Base-by-base conservation (phyloP, 2,797 vertebrate species). In the Poecile montanus region DNA sequence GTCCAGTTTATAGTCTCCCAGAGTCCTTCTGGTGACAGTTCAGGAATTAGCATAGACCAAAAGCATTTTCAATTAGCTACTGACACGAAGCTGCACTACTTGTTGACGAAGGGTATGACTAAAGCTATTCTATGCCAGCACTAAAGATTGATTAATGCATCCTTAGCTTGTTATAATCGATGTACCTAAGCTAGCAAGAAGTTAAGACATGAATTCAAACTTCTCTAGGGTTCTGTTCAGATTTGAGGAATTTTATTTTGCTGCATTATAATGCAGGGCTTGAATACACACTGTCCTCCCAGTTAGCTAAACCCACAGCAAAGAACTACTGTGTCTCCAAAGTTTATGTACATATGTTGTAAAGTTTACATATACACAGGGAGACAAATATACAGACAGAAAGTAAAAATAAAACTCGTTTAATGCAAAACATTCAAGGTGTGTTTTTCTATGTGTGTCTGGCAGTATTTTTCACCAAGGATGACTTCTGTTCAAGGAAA, bases 401-500 rank as follows among this genome's bases (percentile, higher is more conserved):
- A 91, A 81, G 34, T 76, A 82, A 29, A 88, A 75, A 88, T 67
- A 90, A 79, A 88, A 50, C 29, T 79, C 91, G 85, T 90, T 96
- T 93, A 87, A 92, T 0, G 0, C 12, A 73, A 91, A 93, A 91
- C 51, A 80, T 44, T 67, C 10, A 57, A 66, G 13, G 19, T 75
- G 17, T 56, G 56, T 3, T 61, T 85, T 90, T 23, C 10, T 76
- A 10, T 53, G 18, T 70, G 18, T 67, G 27, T 20, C 72, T 73
- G 36, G 30, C 7, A 91, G 32, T 63, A 45, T 38, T 77, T 93
- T 92, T 92, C n/a, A 50, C 16, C 11, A 63, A 78, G 36, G 17
- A 66, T 30, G 20, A 76, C 53, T 81, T 85, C 47, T 79, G 45
- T 71, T 94, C 42, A 88, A 65, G 6, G 29, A 91, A 92, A 77